Base-by-base conservation (phyloP, 2,797 vertebrate species). In the Balearica regulorum region DNA sequence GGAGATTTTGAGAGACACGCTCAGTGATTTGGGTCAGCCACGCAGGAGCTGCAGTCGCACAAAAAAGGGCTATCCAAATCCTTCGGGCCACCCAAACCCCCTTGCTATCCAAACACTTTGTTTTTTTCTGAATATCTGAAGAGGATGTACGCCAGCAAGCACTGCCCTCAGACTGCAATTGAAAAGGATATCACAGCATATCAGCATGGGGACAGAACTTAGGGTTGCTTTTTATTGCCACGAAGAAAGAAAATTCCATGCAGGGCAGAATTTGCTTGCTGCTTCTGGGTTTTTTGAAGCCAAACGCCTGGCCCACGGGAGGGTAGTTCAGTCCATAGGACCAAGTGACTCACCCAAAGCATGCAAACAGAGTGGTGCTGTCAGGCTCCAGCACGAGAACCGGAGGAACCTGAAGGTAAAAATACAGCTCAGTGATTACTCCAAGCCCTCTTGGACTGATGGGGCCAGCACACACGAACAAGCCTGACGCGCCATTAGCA, bases 141-240 rank as follows among this genome's bases (percentile, higher is more conserved):
- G 48, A 77, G 24, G 55, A 46, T 44, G 18, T 53, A 44, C 2
- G 6, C 51, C 54, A 43, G 11, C 2, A 8, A 61, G 33, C 4
- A 1, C 28, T n/a, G 29, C 31, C n/a, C 13, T 83, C 64, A 21
- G 57, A 31, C 19, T 1, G 2, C 1, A 4, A 8, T 2, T 79
- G 66, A 25, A 58, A 64, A 44, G 29, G 15, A 14, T 54, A 17
- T 64, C 51, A 26, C 37, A 72, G 54, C 33, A 16, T 31, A 55
- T 37, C 62, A 80, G 20, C 2, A 0, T 4, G 16, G 20, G 20
- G 13, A 31, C 25, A 51, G 55, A 65, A 37, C 48, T 57, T 62
- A 11, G 44, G 14, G 21, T 8, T 28, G 16, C 15, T 14, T 66
- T 37, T 77, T 43, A 22, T 29, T 82, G 22, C 22, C 60, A 41